Evolutionary conservation across 2,888 invertebrate genomes (phyloP).

Genomic region (Ditula angustiorana): DNA sequence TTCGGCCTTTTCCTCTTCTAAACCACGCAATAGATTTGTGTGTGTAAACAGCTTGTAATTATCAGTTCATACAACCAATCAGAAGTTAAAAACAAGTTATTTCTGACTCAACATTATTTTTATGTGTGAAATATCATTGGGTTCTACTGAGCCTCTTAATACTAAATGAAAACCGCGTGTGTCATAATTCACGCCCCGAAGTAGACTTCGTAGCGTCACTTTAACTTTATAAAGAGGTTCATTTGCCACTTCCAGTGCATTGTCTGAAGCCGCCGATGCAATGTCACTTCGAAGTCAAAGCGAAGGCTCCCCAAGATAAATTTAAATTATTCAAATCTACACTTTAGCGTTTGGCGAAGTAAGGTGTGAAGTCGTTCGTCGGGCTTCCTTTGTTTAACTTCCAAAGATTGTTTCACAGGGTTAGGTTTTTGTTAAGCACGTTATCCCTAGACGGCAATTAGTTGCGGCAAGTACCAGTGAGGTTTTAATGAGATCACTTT

Average conservation of each 20-base stretch:
- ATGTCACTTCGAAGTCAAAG: conserved; percentile 64
- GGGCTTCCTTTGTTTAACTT: conserved; percentile 61
- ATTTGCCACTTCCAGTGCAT: conserved; percentile 72
- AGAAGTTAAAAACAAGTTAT: too few relatives aligned
- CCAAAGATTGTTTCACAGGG: conserved; percentile 59
- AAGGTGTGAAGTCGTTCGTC: conserved; percentile 40
- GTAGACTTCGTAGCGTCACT: conserved; percentile 50
- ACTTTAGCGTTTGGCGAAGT: neutral
- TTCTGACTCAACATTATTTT: too few relatives aligned
- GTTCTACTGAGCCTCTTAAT: neutral
- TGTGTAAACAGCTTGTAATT: too few relatives aligned
- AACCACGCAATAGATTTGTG: too few relatives aligned
- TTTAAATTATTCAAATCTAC: neutral
- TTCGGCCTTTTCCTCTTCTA: too few relatives aligned
- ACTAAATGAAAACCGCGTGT: neutral
- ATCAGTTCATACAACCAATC: too few relatives aligned
- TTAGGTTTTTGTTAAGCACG: conserved; percentile 57
- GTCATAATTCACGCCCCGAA: conserved; percentile 21
- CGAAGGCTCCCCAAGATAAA: conserved; percentile 48
- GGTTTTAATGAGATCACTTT: conserved; percentile 69
- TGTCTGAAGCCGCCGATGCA: conserved; percentile 71
- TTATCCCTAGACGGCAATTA: conserved; percentile 68
- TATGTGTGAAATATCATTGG: too few relatives aligned
- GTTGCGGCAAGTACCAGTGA: conserved; percentile 70
- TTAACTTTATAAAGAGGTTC: conserved; percentile 71